phyloP scores from a whole-genome alignment of 2,888 invertebrate genomes.

The Euphydryas editha region DNA sequence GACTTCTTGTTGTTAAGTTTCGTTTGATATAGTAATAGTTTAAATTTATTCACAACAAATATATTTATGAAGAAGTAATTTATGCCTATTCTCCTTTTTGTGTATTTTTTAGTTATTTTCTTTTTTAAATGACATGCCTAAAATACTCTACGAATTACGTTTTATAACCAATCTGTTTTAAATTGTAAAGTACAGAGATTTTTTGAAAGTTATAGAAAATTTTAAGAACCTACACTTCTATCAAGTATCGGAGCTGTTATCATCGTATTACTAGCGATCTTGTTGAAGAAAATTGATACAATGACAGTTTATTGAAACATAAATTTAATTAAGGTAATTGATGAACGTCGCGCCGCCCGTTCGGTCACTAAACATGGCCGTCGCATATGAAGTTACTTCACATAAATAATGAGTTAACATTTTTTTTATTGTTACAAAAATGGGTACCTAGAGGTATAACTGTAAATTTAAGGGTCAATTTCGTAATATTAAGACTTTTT shows the following conservation, averaged over 20 bases:
- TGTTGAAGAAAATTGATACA: conserved; percentile 29
- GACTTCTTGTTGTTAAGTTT: conserved; percentile 17
- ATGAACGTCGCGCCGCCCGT: conserved; percentile 32
- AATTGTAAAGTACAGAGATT: background rate
- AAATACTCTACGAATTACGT: no score
- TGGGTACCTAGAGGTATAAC: no score
- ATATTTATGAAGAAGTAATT: background rate
- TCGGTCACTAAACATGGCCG: conserved; percentile 28
- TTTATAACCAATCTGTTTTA: no score
- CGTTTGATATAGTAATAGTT: conserved; percentile 13
- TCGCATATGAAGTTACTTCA: conserved; percentile 8
- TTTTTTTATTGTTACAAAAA: conserved; percentile 15
- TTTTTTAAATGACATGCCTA: no score
- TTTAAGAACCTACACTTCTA: background rate
- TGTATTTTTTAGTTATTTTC: no score
- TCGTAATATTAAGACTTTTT: no score
- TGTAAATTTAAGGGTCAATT: no score
- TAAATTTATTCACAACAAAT: conserved; percentile 1
- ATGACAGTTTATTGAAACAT: conserved; percentile 37
- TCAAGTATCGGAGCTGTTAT: conserved; percentile 11
- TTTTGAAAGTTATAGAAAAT: background rate
- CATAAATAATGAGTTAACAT: conserved; percentile 5
- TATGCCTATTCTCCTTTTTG: no score
- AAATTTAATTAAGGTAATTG: conserved; percentile 40
- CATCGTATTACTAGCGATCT: conserved; percentile 14